Percentiles rank a stretch among this genome's conserved stretches.
These are phyloP conservation scores for Bothrops jararaca DNA, from an alignment of 2,113 vertebrate species.

Conservation along the genomic window DNA sequence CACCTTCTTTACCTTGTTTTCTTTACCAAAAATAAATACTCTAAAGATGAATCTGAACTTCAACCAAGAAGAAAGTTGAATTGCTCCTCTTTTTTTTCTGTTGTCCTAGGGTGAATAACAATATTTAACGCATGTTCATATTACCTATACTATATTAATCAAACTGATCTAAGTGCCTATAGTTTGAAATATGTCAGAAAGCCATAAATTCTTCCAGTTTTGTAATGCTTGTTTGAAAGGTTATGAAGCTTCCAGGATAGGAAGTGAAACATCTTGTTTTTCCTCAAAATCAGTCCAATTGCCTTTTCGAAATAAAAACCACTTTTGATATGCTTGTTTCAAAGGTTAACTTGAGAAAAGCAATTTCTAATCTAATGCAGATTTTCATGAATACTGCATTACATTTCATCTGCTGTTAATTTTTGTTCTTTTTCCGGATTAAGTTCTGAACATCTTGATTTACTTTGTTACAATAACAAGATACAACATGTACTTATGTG, in stretches of 20 bases:
- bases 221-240: background rate
- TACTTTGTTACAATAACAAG: constrained; percentile 32
- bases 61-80: background rate
- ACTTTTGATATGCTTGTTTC: background rate
- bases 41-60: background rate
- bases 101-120: rapidly evolving
- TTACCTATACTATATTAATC: background rate
- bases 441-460: constrained; percentile 21
- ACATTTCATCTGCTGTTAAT: constrained; percentile 32
- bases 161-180: background rate
- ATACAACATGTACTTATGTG: constrained; percentile 23
- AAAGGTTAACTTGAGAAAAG: background rate
- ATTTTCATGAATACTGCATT: constrained; percentile 27
- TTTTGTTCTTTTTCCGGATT: constrained; percentile 40
- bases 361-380: background rate
- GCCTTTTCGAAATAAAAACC: background rate
- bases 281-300: background rate
- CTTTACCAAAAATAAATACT: background rate
- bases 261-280: background rate
- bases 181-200: background rate
- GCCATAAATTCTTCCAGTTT: background rate
- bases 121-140: background rate
- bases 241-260: background rate
- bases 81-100: background rate
- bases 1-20: background rate